Conservation (phyloP, 2,113 vertebrate genomes). For the Lates calcarifer region DNA sequence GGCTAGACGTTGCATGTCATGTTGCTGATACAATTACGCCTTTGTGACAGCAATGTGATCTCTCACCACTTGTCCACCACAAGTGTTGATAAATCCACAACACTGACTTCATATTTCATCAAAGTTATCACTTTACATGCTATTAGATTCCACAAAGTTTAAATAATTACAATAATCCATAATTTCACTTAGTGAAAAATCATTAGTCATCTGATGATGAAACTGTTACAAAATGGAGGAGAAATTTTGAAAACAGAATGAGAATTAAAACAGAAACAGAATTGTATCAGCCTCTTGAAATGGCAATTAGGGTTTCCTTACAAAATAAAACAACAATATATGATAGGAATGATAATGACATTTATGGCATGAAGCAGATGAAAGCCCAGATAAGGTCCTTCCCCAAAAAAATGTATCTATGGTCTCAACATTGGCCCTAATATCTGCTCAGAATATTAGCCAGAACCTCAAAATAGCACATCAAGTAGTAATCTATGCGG, state of each 20-base stretch:
- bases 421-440: constrained; percentile 16
- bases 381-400: neutral
- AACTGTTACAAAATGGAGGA: neutral
- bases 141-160: neutral
- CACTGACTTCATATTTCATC: neutral
- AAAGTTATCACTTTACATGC: neutral
- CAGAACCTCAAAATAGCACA: constrained; percentile 48
- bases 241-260: neutral
- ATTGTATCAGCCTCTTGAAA: neutral
- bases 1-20: neutral
- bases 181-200: neutral
- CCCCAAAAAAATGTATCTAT: neutral
- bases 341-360: neutral
- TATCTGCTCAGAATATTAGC: constrained; percentile 33
- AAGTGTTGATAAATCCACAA: constrained; percentile 9
- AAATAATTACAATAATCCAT: neutral
- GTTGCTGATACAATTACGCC: neutral
- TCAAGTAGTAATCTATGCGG: constrained; percentile 58
- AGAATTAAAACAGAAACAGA: too few relatives aligned
- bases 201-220: neutral
- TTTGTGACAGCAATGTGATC: constrained; percentile 1
- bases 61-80: neutral
- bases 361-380: neutral
- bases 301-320: neutral
- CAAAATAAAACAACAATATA: neutral